A percentile compares a stretch with the other conserved stretches of the same genome.
Conservation (phyloP, 2,113 vertebrate species). For the Oncorhynchus clarkii region DNA sequence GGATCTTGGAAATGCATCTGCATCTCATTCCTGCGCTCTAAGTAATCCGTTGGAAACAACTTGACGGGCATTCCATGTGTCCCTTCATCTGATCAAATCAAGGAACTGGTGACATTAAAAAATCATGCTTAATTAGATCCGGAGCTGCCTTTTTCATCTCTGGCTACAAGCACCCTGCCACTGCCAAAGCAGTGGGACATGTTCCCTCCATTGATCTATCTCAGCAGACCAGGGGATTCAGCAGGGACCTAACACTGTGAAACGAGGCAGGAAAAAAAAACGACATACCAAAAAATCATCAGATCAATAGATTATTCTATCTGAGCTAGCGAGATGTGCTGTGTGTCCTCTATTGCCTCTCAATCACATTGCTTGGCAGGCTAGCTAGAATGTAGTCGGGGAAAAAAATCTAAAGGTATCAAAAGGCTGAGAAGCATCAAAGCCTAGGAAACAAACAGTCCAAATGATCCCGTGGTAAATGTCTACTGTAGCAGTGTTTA, state of each 20-base stretch:
- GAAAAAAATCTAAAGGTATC: conserved; percentile 15
- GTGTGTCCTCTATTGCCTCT: conserved; percentile 40
- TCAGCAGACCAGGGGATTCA: conserved; percentile 51
- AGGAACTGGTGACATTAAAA: conserved; percentile 54
- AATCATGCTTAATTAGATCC: conserved; percentile 73
- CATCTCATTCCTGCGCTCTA: conserved; percentile 53
- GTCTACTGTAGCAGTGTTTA: no score
- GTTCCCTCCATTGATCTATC: conserved; percentile 71
- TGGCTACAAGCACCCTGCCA: conserved; percentile 53
- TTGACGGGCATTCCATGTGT: conserved; percentile 43
- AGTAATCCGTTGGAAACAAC: conserved; percentile 52
- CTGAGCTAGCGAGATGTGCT: conserved; percentile 44
- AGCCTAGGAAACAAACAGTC: not conserved
- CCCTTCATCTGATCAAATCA: conserved; percentile 53
- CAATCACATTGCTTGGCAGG: conserved; percentile 21
- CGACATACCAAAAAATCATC: conserved; percentile 64
- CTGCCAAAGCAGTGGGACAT: conserved; percentile 55
- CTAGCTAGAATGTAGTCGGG: conserved; percentile 9
- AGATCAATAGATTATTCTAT: conserved; percentile 67
- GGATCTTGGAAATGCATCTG: conserved; percentile 48
- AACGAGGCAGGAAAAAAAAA: conserved; percentile 60
- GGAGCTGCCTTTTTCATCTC: conserved; percentile 68
- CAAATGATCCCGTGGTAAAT: not conserved
- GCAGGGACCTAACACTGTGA: conserved; percentile 51
- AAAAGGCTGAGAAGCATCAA: conserved; percentile 4